phyloP scores from a whole-genome alignment of 1,140 invertebrate genomes.

The Vollenhovia emeryi region DNA sequence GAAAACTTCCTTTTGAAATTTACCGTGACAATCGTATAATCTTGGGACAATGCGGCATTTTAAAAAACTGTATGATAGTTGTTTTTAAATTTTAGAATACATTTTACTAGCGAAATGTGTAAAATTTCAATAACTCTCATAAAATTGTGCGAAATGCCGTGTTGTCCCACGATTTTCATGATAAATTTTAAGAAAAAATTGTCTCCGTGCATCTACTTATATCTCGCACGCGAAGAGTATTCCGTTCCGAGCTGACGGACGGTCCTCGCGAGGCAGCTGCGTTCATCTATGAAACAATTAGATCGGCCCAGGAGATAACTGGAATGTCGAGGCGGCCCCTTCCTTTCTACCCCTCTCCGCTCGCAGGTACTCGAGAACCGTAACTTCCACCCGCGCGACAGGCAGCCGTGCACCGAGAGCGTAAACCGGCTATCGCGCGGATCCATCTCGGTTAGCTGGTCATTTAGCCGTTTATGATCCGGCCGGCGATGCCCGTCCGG shows the following conservation, averaged over 20 bases:
- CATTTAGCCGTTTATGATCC: constrained; percentile 82
- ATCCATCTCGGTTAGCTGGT: constrained; percentile 80
- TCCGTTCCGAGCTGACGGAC: constrained; percentile 41
- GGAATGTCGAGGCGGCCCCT: constrained; percentile 66
- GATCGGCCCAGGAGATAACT: constrained; percentile 77
- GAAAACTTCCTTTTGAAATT: too few species aligned
- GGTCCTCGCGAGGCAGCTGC: constrained; percentile 57
- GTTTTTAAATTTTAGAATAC: too few species aligned
- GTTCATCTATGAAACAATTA: constrained; percentile 79
- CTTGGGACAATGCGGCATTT: too few species aligned
- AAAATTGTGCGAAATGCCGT: too few species aligned
- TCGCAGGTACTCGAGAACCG: constrained; percentile 18
- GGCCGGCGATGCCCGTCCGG: constrained; percentile 42
- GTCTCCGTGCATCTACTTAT: too few species aligned
- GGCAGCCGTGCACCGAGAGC: constrained; percentile 58
- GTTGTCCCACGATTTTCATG: too few species aligned
- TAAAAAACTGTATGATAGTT: too few species aligned
- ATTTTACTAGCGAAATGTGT: too few species aligned
- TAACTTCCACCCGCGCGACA: constrained; percentile 41
- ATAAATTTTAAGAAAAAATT: too few species aligned
- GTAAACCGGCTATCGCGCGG: constrained; percentile 76
- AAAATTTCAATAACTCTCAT: too few species aligned
- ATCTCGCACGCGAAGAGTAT: constrained; percentile 38
- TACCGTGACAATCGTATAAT: too few species aligned
- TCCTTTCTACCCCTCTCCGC: constrained; percentile 28